These are phyloP conservation scores for Drosophila nr. fundita DNA, from an alignment of 2,888 invertebrate genomes.

Conservation along the genomic window DNA sequence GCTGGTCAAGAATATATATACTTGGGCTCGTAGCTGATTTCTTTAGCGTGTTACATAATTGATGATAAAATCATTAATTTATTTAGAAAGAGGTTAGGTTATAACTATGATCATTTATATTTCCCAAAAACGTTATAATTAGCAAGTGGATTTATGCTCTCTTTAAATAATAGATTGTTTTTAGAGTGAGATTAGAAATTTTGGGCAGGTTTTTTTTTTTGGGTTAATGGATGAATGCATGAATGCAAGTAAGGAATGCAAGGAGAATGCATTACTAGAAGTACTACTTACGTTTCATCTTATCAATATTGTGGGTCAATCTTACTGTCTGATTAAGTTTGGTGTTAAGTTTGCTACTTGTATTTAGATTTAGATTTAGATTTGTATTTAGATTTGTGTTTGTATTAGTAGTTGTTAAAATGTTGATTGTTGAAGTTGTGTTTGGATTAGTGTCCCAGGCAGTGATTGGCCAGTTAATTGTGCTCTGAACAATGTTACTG, in stretches of 20 bases:
- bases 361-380: conserved; percentile 69
- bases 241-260: neutral
- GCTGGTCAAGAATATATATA: neutral
- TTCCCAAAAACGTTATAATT: neutral
- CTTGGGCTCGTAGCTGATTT: neutral
- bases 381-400: conserved; percentile 43
- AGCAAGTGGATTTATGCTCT: neutral
- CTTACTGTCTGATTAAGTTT: conserved; percentile 43
- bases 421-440: conserved; percentile 18
- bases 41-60: neutral
- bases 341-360: conserved; percentile 76
- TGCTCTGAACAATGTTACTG: conserved; percentile 82
- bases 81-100: neutral
- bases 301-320: conserved; percentile 41
- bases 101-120: neutral
- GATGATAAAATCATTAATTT: neutral
- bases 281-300: conserved; percentile 69
- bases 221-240: neutral
- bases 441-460: conserved; percentile 27
- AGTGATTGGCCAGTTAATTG: conserved; percentile 77
- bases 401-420: conserved; percentile 25
- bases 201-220: neutral
- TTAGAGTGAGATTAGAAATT: neutral
- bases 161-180: neutral
- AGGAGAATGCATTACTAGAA: conserved; percentile 26